Evolutionary conservation across 2,888 invertebrate species (phyloP).

Genomic region (Oscheius myriophilus): DNA sequence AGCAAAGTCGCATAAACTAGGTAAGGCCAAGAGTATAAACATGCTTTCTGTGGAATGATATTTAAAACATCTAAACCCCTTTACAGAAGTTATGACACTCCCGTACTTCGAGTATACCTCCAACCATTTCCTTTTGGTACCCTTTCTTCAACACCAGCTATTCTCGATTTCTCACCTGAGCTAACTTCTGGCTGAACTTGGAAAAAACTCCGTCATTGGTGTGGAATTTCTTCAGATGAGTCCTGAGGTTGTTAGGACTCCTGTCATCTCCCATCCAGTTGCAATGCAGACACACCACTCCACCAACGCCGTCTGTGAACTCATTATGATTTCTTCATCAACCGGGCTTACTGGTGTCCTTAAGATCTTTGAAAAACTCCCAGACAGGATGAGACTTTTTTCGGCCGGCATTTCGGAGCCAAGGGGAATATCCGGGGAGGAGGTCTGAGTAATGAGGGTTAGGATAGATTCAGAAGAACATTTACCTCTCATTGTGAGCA

Average conservation of each 20-base stretch:
- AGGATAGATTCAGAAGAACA: too few species aligned
- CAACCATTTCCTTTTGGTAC: too few species aligned
- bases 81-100: too few species aligned
- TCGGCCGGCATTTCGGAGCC: constrained; percentile 56
- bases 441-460: too few species aligned
- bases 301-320: constrained; percentile 56
- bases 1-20: too few species aligned
- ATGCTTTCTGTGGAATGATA: too few species aligned
- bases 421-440: constrained; percentile 40
- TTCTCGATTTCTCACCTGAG: constrained; percentile 39
- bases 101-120: too few species aligned
- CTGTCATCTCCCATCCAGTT: constrained; percentile 61
- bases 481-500: constrained; percentile 21
- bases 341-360: constrained; percentile 51
- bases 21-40: too few species aligned
- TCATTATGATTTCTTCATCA: not conserved
- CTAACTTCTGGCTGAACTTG: constrained; percentile 55
- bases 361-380: constrained; percentile 64
- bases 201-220: constrained; percentile 59
- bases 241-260: constrained; percentile 62
- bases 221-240: constrained; percentile 63
- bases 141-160: too few species aligned
- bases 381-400: constrained; percentile 67
- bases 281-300: constrained; percentile 61
- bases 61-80: too few species aligned